Evolutionary conservation across 2,113 vertebrate genomes (phyloP), one percentile per base, ranked within the genome.

Genomic region (Stegostoma tigrinum): DNA sequence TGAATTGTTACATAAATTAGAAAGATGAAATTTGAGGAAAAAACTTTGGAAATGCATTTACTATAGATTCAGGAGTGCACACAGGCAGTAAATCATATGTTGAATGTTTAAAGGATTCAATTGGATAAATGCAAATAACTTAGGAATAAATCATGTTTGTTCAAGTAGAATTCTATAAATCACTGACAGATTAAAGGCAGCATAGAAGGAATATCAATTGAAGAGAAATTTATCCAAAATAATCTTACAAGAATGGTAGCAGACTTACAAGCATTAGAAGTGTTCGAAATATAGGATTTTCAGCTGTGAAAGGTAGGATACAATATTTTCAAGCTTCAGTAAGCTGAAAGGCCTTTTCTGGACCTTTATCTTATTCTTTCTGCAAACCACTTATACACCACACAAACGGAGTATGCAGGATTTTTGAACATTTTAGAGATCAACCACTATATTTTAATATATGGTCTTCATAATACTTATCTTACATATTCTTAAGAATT

Each of bases 381-480:
- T 48, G 24, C 45, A 95, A 70, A 70, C 30, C 72, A 27, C 67
- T 27, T 8, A 66, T 91, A 66, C 34, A 48, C 45, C 10, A 90
- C 34, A 21, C 38, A 66, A 91, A 66, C 66, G 61, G n/a, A 66
- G 19, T 3, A 66, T 91, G 61, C 61, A 91, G 15, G 64, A 91
- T 8, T 95, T 68, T 27, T 72, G 68, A 68, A 70, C 38, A 68
- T 10, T 38, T 94, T 70, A 27, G n/a, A 95, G 19, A 67, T 72
- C 38, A 95, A 61, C 15, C 87, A 95, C 27, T 27, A 95, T 95
- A 70, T 72, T 72, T 95, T 70, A 95, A 45, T 30, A 95, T 14
- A 48, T 72, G 42, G 2, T 45, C 23, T 70, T 94, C 66, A 94
- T 67, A 90, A 95, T 52, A 72, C 27, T 38, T 42, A 45, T 72